Base-by-base conservation (phyloP, 2,797 vertebrate genomes). In the Thamnophis elegans region DNA sequence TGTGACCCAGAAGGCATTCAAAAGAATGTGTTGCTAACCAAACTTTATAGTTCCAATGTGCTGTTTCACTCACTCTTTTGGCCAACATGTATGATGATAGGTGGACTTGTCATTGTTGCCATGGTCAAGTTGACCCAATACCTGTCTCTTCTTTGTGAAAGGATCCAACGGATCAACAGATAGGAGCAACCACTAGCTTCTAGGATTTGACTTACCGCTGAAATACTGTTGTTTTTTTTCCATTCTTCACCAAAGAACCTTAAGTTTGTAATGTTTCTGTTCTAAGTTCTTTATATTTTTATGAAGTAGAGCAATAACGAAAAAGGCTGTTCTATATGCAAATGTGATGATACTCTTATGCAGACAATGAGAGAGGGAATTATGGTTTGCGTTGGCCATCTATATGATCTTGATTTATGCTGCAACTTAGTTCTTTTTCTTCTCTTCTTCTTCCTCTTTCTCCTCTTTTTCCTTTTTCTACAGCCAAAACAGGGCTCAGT, bases 121-220 rank as follows among this genome's bases (percentile, higher is more conserved):
- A 98, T 99, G 99, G 99, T 99, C 88, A 99, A 99, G 96, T 98
- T 99, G 95, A 99, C 98, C 90, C 99, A 99, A 62, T 99, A 99
- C 96, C 98, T 99, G 92, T 99, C 99, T 88, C 97, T 99, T 91
- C 98, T 99, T 96, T 99, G 98, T 3, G 98, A 99, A 90, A 98
- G 98, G 88, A 98, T 98, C 94, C 98, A 98, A 87, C 97, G 98
- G 96, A 98, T 99, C 95, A 99, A 98, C 96, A 98, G 97, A 98
- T 99, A 98, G 98, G 97, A 94, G 28, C 32, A 12, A 95, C 93
- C 91, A 20, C 88, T 92, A 28, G 26, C 55, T 91, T 92, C 94
- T 1, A 78, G 95, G 60, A 94, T 96, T 82, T 92, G 16, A 94
- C 95, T 94, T 96, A 68, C 97, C 96, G 95, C 7, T 89, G 96